A percentile compares a stretch with the other conserved stretches of the same genome.
phyloP scores from a whole-genome alignment of 1,140 invertebrate species.

The Drosophila punjabiensis region DNA sequence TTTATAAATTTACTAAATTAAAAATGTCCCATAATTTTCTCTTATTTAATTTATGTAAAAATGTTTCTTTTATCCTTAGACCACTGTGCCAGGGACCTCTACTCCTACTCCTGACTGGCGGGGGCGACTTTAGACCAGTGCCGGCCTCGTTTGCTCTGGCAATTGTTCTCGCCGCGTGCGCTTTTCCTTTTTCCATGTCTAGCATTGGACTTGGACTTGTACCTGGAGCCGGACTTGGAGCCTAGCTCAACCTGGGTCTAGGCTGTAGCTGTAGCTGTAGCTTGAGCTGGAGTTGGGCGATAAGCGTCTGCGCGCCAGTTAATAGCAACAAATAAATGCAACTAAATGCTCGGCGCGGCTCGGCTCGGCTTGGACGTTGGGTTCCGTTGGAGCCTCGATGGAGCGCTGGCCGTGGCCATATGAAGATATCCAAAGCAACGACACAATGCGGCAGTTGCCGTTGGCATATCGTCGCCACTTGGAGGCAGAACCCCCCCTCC shows the following conservation, averaged over 20 bases:
- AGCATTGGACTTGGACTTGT: slow-evolving; percentile 47
- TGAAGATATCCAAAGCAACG: slow-evolving; percentile 84
- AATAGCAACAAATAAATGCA: slow-evolving; percentile 85
- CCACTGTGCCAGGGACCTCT: slow-evolving; percentile 18
- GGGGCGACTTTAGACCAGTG: slow-evolving; percentile 31
- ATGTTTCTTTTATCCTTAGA: neutral
- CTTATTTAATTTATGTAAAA: neutral
- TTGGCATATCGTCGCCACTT: slow-evolving; percentile 78
- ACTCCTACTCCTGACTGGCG: slow-evolving; percentile 26
- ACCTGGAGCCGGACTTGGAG: slow-evolving; percentile 6
- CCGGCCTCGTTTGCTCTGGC: slow-evolving; percentile 58
- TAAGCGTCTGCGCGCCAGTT: slow-evolving; percentile 84
- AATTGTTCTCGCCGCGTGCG: slow-evolving; percentile 81
- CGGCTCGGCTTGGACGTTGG: slow-evolving; percentile 13
- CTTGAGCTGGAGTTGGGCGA: slow-evolving; percentile 49
- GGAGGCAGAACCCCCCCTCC: slow-evolving; percentile 11
- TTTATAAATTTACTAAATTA: neutral
- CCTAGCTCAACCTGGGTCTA: slow-evolving; percentile 7
- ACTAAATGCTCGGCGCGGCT: slow-evolving; percentile 74
- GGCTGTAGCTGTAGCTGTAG: neutral
- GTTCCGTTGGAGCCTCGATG: slow-evolving; percentile 7
- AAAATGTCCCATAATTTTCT: neutral
- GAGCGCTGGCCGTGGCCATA: slow-evolving; percentile 56
- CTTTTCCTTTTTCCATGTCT: slow-evolving; percentile 74
- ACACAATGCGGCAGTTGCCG: slow-evolving; percentile 80